phyloP scores from a whole-genome alignment of 2,888 invertebrate species.

The Phrixothrix hirtus region DNA sequence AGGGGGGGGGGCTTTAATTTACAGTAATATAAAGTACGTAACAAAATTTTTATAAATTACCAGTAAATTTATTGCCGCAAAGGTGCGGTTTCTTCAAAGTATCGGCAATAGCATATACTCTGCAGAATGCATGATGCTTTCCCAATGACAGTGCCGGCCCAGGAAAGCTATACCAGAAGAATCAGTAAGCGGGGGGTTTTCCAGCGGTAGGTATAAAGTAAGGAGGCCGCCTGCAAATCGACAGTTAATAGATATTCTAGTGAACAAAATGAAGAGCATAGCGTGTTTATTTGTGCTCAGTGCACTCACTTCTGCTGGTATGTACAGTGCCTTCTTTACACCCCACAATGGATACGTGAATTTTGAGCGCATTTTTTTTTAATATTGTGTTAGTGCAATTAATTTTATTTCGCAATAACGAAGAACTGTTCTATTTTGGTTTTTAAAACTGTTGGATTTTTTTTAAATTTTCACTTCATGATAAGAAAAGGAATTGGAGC shows the following conservation, averaged over 20 bases:
- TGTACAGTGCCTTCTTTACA: slow-evolving; percentile 40
- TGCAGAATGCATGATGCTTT: slow-evolving; percentile 28
- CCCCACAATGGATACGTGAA: slow-evolving; percentile 14
- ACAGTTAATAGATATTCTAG: slow-evolving; percentile 46
- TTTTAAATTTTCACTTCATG: too few species aligned
- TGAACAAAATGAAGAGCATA: slow-evolving; percentile 52
- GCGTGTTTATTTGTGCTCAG: slow-evolving; percentile 54
- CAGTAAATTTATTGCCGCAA: background rate
- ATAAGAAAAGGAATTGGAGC: too few species aligned
- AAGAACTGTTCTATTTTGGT: too few species aligned
- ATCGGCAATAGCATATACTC: background rate
- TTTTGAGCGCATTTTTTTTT: slow-evolving; percentile 3
- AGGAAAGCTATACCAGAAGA: slow-evolving; percentile 23
- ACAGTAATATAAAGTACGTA: too few species aligned
- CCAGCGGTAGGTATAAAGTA: slow-evolving; percentile 49
- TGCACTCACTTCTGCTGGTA: slow-evolving; percentile 55
- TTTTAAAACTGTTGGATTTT: too few species aligned
- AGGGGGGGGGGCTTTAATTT: too few species aligned
- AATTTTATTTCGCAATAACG: too few species aligned
- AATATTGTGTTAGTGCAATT: background rate
- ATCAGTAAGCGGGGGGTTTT: slow-evolving; percentile 33
- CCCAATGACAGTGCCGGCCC: slow-evolving; percentile 19
- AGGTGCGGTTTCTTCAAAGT: background rate
- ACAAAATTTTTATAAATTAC: background rate
- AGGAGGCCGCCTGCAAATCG: slow-evolving; percentile 43